Evolutionary conservation across 2,797 vertebrate species (phyloP), one percentile per base, ranked within the genome.

Genomic region (Parambassis ranga): DNA sequence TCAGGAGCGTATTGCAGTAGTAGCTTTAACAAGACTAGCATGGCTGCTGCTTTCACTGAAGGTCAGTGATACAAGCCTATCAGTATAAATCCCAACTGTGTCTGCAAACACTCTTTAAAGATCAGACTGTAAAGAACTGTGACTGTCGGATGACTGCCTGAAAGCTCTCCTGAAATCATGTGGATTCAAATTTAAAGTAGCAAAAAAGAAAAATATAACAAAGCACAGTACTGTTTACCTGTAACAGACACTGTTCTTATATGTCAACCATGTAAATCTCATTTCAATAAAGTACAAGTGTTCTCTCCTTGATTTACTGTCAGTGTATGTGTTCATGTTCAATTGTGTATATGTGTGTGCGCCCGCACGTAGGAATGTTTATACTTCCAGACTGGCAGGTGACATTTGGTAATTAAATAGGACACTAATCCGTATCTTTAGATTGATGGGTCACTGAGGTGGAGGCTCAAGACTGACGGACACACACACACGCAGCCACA

Each of bases 1-100:
- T 52, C 39, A 43, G 59, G 13, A 36, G 13, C 4, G 15, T 58
- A 42, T 76, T 35, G 10, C 39, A 27, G 56, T 39, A 8, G 66
- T 60, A 62, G 60, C 50, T 83, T 82, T 86, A 82, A 82, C 48
- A 42, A 74, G 76, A 80, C 83, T 74, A 72, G 37, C 22, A 1
- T 36, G 33, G 49, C 50, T 76, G 20, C 51, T 68, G 58, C 64
- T 67, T 51, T 56, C n/a, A 9, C 30, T 42, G 38, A 62, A 32
- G 57, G 48, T 58, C 65, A 60, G 7, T 37, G 35, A 33, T 9
- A 47, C 42, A 41, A 47, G 74, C 53, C 27, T 55, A 71, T 70
- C 68, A 50, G 38, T 9, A 28, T 75, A 80, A 77, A 69, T 76
- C 73, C 78, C 47, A 6, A 73, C 49, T 56, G 43, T 77, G 67